Evolutionary conservation across 1,140 invertebrate species (phyloP).

Genomic region (Achroia grisella): DNA sequence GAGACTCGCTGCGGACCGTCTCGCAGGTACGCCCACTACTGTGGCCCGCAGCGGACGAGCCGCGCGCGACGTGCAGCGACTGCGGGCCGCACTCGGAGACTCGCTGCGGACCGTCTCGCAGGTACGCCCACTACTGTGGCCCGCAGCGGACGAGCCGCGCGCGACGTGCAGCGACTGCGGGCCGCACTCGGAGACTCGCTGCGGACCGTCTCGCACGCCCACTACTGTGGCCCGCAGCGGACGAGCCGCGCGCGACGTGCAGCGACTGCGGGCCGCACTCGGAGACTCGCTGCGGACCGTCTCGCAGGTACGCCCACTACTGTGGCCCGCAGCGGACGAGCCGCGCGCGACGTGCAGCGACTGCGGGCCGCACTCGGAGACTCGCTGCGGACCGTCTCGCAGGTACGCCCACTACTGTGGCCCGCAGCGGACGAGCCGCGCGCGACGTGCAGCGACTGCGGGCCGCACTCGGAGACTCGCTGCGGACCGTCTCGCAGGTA

Average conservation of each 20-base stretch:
- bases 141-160: conserved; percentile 85
- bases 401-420: too few species aligned
- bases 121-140: conserved; percentile 84
- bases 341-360: conserved; percentile 89
- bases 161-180: conserved; percentile 90
- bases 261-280: conserved; percentile 88
- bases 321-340: too few species aligned
- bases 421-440: too few species aligned
- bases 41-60: conserved; percentile 86
- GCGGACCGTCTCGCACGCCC: conserved; percentile 82
- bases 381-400: conserved; percentile 86
- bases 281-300: conserved; percentile 90
- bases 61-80: conserved; percentile 88
- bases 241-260: conserved; percentile 88
- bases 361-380: conserved; percentile 87
- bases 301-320: conserved; percentile 76
- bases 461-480: conserved; percentile 86
- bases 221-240: conserved; percentile 87
- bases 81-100: conserved; percentile 90
- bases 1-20: conserved; percentile 90
- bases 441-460: conserved; percentile 89
- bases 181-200: conserved; percentile 92
- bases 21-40: conserved; percentile 89
- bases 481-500: conserved; percentile 83
- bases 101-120: conserved; percentile 86